These are phyloP conservation scores for Drosophila basisetae DNA, from an alignment of 2,888 invertebrate species.

Conservation along the genomic window DNA sequence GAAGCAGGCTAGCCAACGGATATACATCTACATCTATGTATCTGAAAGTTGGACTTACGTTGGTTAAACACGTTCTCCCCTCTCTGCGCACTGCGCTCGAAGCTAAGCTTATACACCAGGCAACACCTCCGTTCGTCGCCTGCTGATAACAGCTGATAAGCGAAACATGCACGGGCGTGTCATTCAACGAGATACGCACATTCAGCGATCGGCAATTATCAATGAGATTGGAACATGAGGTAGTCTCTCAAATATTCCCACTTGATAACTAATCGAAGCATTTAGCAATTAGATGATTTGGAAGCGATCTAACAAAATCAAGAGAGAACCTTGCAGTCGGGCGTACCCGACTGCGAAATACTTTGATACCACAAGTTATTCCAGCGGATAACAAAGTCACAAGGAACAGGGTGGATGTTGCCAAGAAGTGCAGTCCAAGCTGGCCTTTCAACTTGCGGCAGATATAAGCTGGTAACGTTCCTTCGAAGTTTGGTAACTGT, in stretches of 20 bases:
- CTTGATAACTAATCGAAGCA: constrained; percentile 6
- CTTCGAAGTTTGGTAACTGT: too few relatives aligned
- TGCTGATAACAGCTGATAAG: constrained; percentile 35
- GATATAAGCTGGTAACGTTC: too few relatives aligned
- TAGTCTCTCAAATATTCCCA: background rate
- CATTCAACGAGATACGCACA: constrained; percentile 8
- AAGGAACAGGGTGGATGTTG: too few relatives aligned
- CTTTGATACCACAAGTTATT: too few relatives aligned
- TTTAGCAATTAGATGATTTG: constrained; percentile 7
- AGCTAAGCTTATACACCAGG: background rate
- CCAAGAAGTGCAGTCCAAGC: too few relatives aligned
- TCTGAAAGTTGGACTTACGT: background rate
- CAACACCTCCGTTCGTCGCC: constrained; percentile 4
- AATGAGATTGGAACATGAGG: constrained; percentile 13
- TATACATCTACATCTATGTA: background rate
- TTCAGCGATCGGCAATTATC: constrained; percentile 12
- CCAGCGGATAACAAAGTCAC: too few relatives aligned
- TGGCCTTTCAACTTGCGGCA: too few relatives aligned
- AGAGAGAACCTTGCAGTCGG: too few relatives aligned
- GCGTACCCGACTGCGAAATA: too few relatives aligned
- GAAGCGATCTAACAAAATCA: background rate
- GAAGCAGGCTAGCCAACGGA: constrained; percentile 25
- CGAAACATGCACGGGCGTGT: constrained; percentile 12
- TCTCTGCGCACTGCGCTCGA: background rate
- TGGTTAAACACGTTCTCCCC: background rate